Base-by-base conservation (phyloP, 2,797 vertebrate genomes). In the Choloepus didactylus region DNA sequence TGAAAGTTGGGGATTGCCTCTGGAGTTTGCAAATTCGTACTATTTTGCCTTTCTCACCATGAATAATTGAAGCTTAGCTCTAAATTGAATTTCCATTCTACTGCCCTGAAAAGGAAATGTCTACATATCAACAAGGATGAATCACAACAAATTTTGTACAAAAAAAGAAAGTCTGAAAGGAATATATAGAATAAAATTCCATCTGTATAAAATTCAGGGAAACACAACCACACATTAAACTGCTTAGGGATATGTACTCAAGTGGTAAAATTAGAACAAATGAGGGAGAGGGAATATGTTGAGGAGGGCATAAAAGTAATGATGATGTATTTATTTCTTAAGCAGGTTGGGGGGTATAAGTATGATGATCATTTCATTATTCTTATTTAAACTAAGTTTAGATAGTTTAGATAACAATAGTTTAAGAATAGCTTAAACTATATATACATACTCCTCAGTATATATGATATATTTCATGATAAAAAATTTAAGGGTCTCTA, bases 141-240 rank as follows among this genome's bases (percentile, higher is more conserved):
- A 46, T 93, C 72, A 59, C 81, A 90, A 38, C 19, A 23, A 41
- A 70, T 81, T 85, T 88, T 76, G 41, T 85, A 70, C 27, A 54
- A 69, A 62, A 49, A 95, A 87, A 64, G 29, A 54, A 76, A 85
- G 46, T 72, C 41, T 93, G 73, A 62, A 54, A 87, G 90, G 46
- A 69, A 69, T 31, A 81, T 19, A 41, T 9, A 51, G 69, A 72
- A 49, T 84, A 35, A 77, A 84, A 84, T 59, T 70, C 14, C 54
- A 70, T 60, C 64, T 93, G 87, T 46, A 35, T 69, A 93, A 94
- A 92, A 77, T 35, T 83, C 54, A 73, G 73, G 41, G 66, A 95
- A 83, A 72, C 66, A 46, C 4, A 19, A 5, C 51, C 27, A 0
- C 35, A 76, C 27, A 19, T 14, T 15, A 62, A 56, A 51, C 3